Evolutionary conservation across 1,140 invertebrate species (phyloP), one percentile per base, ranked within the genome.

Genomic region (Drosophila malerkotliana): DNA sequence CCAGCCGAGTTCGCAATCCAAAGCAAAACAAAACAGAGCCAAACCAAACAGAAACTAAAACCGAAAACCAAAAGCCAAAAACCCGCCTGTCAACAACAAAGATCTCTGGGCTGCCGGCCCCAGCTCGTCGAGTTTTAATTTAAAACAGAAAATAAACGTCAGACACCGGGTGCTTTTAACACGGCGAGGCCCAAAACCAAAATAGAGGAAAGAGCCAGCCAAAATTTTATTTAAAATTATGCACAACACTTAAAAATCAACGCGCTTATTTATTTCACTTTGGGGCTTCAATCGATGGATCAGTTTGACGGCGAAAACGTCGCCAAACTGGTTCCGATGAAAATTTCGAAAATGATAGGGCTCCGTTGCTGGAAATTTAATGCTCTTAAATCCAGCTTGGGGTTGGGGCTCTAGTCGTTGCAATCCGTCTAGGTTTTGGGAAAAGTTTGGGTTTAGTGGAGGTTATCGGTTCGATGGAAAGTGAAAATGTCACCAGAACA

Each of bases 221-320:
- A 62, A 69, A 41, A 73, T 68, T 76, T 67, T 88, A 88, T 88
- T 88, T 88, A 88, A 88, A 88, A 79, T 88, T 88, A 88, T 88
- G 79, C 83, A 88, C 76, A 88, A 88, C 83, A 88, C 83, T 88
- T 88, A 88, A 87, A 87, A 88, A 88, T 87, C 83, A 87, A 87
- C 79, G 83, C 83, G 73, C 55, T 72, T 82, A 81, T 81, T 80
- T 85, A 79, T 76, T 80, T 81, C 61, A 60, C 45, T 73, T 44
- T 59, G 37, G 59, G 14, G 61, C 59, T 47, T 62, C 67, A 58
- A 71, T 59, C 82, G 77, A 85, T 77, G 79, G 83, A 88, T 88
- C 76, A 83, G 80, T 10, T 75, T 73, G 82, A 82, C 83, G 76
- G 75, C 79, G 59, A 75, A 81, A 62, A 79, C 77, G 80, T 84